phyloP scores from a whole-genome alignment of 2,113 vertebrate species.

The Chionomys nivalis region DNA sequence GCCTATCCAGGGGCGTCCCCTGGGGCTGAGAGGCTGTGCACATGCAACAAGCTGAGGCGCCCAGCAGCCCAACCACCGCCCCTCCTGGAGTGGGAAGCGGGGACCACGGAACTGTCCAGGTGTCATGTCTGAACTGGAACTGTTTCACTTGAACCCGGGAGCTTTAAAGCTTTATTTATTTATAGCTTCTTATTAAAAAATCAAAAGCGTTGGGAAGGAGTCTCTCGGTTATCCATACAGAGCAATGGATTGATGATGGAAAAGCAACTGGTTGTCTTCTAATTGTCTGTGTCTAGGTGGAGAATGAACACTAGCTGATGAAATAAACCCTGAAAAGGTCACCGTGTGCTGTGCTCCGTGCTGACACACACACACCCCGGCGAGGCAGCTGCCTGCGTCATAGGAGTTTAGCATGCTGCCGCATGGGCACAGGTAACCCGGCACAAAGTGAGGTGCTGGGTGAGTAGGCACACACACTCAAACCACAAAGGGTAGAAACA shows the following conservation, averaged over 20 bases:
- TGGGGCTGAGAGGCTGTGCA: constrained; percentile 37
- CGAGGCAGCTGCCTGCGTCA: neutral
- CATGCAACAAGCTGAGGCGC: neutral
- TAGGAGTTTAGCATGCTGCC: neutral
- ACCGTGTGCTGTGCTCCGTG: constrained; percentile 76
- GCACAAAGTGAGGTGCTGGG: rapidly evolving
- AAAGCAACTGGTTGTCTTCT: constrained; percentile 74
- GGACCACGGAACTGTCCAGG: constrained; percentile 16
- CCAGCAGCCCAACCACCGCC: constrained; percentile 44
- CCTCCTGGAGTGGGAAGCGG: neutral
- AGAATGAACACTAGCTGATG: constrained; percentile 86
- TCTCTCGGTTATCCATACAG: constrained; percentile 79
- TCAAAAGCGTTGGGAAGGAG: constrained; percentile 75
- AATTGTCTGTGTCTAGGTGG: constrained; percentile 85
- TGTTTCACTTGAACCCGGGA: constrained; percentile 83
- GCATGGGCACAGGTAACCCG: rapidly evolving
- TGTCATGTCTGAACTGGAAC: constrained; percentile 80
- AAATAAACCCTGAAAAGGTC: constrained; percentile 86
- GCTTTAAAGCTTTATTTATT: constrained; percentile 90
- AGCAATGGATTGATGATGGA: constrained; percentile 68
- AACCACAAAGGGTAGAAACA: neutral
- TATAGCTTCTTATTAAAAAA: constrained; percentile 85
- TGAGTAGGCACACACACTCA: neutral
- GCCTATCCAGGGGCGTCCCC: neutral
- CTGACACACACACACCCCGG: neutral